Evolutionary conservation across 2,113 vertebrate genomes (phyloP).

Genomic region (Chaetodon auriga): DNA sequence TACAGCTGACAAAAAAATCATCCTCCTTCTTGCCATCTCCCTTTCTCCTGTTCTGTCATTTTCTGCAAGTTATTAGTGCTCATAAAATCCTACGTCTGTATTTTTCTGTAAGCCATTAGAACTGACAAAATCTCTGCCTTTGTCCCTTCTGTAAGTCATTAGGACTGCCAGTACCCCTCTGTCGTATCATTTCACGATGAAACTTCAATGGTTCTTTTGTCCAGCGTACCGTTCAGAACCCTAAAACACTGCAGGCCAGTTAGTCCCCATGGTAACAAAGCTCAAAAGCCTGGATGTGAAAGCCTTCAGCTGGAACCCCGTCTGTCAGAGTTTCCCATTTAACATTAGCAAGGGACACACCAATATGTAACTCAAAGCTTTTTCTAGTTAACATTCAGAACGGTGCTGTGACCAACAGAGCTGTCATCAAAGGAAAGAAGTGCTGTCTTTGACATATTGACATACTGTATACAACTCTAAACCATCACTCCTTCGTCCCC

Average conservation of each 20-base stretch:
- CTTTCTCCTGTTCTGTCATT: conserved; percentile 20
- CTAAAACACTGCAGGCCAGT: conserved; percentile 40
- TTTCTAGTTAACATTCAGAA: conserved; percentile 35
- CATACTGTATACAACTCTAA: conserved; percentile 5
- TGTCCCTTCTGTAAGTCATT: conserved; percentile 49
- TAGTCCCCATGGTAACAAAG: conserved; percentile 58
- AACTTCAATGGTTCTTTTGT: conserved; percentile 45
- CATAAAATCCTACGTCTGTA: conserved; percentile 45
- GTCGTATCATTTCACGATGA: conserved; percentile 22
- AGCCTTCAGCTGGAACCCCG: conserved; percentile 53
- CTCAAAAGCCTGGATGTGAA: conserved; percentile 65
- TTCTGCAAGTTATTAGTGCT: conserved; percentile 50
- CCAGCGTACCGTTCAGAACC: conserved; percentile 4
- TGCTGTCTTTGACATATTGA: conserved; percentile 22
- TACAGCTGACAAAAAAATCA: conserved; percentile 16
- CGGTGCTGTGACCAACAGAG: conserved; percentile 32
- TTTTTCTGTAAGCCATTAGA: conserved; percentile 53
- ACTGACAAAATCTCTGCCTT: conserved; percentile 48
- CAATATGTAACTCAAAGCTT: conserved; percentile 44
- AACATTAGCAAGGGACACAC: conserved; percentile 60
- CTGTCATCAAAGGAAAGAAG: conserved; percentile 24
- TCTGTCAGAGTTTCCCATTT: conserved; percentile 65
- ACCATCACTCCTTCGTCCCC: background rate
- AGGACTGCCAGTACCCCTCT: conserved; percentile 58
- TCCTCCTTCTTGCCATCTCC: conserved; percentile 1